Evolutionary conservation across 2,113 vertebrate genomes (phyloP), one percentile per base, ranked within the genome.

Genomic region (Nibea albiflora): DNA sequence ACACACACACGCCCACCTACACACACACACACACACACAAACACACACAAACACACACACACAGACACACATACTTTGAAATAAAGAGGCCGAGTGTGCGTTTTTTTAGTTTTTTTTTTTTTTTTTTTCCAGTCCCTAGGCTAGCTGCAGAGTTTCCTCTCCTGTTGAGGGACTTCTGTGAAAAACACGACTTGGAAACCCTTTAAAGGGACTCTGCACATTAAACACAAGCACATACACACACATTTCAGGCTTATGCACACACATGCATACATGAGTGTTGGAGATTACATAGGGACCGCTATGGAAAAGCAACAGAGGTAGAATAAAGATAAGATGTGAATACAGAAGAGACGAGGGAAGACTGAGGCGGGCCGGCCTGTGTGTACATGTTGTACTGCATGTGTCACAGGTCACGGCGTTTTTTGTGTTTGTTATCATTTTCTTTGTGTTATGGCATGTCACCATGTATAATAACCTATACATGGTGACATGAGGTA

Each of bases 151-250:
- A 69, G 76, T 76, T 78, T 78, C 22, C 73, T 73, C 70, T 80
- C 46, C 74, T 81, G 79, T 74, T 88, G 39, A 80, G 84, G 77
- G 77, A 83, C 72, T 67, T 88, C 67, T 72, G 28, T 81, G 61
- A 58, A 85, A 87, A 76, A 76, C 53, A 61, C 0, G 19, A 86
- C 56, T 85, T 90, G 84, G 65, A 89, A 88, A 74, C 61, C 62
- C 39, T 83, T 87, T 66, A 85, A 84, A 90, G 31, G 65, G 64
- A 74, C 74, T 73, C 57, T 65, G 28, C 60, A 80, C 53, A 85
- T 72, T 69, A 60, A 83, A 77, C n/a, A 76, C 50, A 80, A 3
- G 22, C 42, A 49, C 26, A 68, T 17, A 53, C 35, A 58, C 5
- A 9, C 53, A 42, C 15, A 57, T 39, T 39, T 39, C 50, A 73